These are phyloP conservation scores for Apodemus sylvaticus DNA, from an alignment of 2,113 vertebrate genomes.

Conservation along the genomic window DNA sequence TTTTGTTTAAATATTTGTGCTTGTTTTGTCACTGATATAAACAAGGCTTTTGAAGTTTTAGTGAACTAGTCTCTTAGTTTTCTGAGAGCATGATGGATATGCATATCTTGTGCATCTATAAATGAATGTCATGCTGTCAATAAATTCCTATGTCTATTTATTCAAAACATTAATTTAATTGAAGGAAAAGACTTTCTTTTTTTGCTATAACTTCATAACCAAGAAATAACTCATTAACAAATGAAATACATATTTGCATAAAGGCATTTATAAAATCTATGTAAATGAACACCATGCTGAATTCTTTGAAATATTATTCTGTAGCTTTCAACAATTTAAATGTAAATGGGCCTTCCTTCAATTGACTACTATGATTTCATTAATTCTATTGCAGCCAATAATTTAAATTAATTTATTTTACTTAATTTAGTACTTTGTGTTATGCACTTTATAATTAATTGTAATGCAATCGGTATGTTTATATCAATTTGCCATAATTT, in stretches of 20 bases:
- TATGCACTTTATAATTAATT: slow-evolving; percentile 63
- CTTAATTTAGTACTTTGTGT: slow-evolving; percentile 49
- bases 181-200: not conserved
- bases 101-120: not conserved
- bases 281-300: slow-evolving; percentile 35
- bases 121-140: no score
- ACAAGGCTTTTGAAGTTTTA: not conserved
- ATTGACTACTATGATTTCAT: slow-evolving; percentile 34
- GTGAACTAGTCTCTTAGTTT: not conserved
- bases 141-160: not conserved
- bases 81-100: not conserved
- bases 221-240: slow-evolving; percentile 42
- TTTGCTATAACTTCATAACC: not conserved
- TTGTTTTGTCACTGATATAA: not conserved
- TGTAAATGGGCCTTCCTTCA: slow-evolving; percentile 34
- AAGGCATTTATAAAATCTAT: not conserved
- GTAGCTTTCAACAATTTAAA: slow-evolving; percentile 48
- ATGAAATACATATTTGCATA: not conserved
- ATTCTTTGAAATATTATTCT: slow-evolving; percentile 23
- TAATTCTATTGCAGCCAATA: slow-evolving; percentile 51
- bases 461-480: slow-evolving; percentile 56
- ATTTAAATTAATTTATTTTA: slow-evolving; percentile 66
- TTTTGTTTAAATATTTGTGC: not conserved
- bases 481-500: slow-evolving; percentile 61
- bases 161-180: not conserved